Base-by-base conservation (phyloP, 2,113 vertebrate species). In the Pionites leucogaster region DNA sequence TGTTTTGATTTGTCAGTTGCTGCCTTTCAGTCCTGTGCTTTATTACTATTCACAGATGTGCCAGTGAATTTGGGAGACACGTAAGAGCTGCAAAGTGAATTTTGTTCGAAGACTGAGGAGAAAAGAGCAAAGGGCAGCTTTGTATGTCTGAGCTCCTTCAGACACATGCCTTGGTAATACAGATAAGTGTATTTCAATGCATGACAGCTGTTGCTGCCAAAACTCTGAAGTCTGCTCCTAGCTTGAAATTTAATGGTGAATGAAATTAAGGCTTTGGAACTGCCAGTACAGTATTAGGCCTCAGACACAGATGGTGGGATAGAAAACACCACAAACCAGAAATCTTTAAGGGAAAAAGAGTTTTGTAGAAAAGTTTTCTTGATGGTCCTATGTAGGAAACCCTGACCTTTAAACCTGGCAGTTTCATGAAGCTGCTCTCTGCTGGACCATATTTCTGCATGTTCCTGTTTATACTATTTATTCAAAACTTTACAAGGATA, bases 181-280 rank as follows among this genome's bases (percentile, higher is more conserved):
- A 84, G 86, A 81, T 87, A 87, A 91, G 31, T 95, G 92, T 86
- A 92, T 96, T 92, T 72, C 70, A 23, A 68, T 92, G 74, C 17
- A 10, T 65, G 74, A 78, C 94, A 95, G 95, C 70, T 94, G 90
- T 70, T 94, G 82, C 25, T 92, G 91, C 70, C 35, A 53, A 65
- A 93, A 72, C 31, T 69, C 78, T 70, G 72, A 75, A 92, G 82
- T 35, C 41, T 88, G 74, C 82, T 93, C 39, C 90, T 91, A 87
- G 84, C 37, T 33, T 75, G 92, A 68, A 95, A 95, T 83, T 47
- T 92, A 92, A 92, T 89, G 86, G 77, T 89, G 80, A 87, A 92
- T 85, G 80, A 86, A 96, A 88, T 72, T 44, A 86, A 80, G 53
- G 69, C 46, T 68, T 92, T 86, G 82, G 69, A 91, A 64, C 72